These are phyloP conservation scores for Cheumatopsyche charites DNA, from an alignment of 1,140 invertebrate genomes.

Conservation along the genomic window DNA sequence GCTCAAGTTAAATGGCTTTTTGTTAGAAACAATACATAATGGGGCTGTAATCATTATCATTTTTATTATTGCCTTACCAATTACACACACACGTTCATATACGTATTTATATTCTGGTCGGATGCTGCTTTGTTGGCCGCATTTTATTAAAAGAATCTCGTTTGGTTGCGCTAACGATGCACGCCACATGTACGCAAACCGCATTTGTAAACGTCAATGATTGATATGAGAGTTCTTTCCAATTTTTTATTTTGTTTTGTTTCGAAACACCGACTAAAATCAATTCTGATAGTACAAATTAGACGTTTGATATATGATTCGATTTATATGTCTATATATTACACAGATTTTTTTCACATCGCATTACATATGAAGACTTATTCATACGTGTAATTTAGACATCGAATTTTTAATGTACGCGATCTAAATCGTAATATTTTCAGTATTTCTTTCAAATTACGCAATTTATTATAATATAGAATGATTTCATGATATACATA, in stretches of 20 bases:
- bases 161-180: neutral
- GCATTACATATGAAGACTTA: too few relatives aligned
- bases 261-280: neutral
- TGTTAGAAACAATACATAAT: constrained; percentile 49
- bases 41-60: constrained; percentile 39
- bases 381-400: too few relatives aligned
- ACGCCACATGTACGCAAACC: neutral
- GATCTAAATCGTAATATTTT: too few relatives aligned
- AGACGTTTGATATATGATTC: constrained; percentile 5
- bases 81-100: constrained; percentile 11
- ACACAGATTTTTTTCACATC: neutral
- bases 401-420: too few relatives aligned
- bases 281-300: neutral
- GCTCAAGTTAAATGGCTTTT: constrained; percentile 47
- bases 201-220: constrained; percentile 7
- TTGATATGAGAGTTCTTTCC: neutral
- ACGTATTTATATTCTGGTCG: constrained; percentile 1
- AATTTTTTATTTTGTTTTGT: too few relatives aligned
- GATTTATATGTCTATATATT: neutral
- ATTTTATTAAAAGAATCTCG: constrained; percentile 31
- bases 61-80: constrained; percentile 39
- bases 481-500: too few relatives aligned
- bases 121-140: constrained; percentile 30
- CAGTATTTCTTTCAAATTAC: too few relatives aligned
- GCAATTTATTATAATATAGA: too few relatives aligned